These are phyloP conservation scores for Zaprionus taronus DNA, from an alignment of 1,140 invertebrate genomes.

Conservation along the genomic window DNA sequence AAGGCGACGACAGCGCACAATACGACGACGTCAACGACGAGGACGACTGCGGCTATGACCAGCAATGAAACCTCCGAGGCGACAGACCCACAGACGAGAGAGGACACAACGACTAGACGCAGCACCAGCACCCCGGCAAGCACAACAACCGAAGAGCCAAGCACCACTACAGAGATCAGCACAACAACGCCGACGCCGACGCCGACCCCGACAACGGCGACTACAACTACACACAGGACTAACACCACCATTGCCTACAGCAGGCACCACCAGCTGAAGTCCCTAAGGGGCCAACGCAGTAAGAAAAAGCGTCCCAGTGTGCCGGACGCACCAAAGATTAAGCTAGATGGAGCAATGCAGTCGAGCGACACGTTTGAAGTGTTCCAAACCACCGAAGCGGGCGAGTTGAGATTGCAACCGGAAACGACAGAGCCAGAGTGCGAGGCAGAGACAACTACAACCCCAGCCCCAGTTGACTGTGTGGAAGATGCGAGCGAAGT, in stretches of 20 bases:
- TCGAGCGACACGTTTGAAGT: constrained; percentile 60
- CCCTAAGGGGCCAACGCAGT: neutral
- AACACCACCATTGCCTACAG: neutral
- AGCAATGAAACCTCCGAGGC: neutral
- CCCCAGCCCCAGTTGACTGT: constrained; percentile 42
- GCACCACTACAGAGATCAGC: constrained; percentile 12
- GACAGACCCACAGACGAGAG: neutral
- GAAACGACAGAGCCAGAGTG: constrained; percentile 22
- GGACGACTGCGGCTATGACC: neutral
- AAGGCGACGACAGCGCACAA: neutral
- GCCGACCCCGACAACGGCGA: neutral
- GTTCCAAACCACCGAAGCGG: constrained; percentile 34
- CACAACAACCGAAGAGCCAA: constrained; percentile 8
- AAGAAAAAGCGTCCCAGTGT: constrained; percentile 33
- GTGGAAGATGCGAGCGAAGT: constrained; percentile 34
- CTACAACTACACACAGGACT: neutral
- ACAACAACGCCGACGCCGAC: neutral
- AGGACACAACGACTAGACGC: neutral
- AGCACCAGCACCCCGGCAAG: neutral
- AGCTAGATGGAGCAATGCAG: constrained; percentile 55
- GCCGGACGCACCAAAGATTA: constrained; percentile 59
- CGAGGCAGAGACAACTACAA: constrained; percentile 12
- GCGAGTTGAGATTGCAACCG: constrained; percentile 29
- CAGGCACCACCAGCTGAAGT: constrained; percentile 13
- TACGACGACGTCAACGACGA: constrained; percentile 19